A percentile compares a stretch with the other conserved stretches of the same genome.
phyloP scores from a whole-genome alignment of 2,888 invertebrate genomes.

The Vannuccia rotundouncinata region DNA sequence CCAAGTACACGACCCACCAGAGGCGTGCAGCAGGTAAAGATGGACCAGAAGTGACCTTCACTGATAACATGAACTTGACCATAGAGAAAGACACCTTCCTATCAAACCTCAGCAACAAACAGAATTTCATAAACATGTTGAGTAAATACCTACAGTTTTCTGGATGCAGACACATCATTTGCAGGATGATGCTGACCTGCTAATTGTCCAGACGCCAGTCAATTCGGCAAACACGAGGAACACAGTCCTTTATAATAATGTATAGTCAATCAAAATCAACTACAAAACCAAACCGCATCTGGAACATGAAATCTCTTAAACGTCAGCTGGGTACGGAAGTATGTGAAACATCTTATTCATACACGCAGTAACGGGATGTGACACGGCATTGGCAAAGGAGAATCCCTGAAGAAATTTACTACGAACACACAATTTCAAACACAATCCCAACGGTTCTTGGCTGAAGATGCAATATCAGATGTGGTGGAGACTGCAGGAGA shows the following conservation, averaged over 20 bases:
- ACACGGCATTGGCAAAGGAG: too few relatives aligned
- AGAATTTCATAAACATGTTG: slow-evolving; percentile 42
- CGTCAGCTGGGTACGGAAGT: slow-evolving; percentile 38
- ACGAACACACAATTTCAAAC: too few relatives aligned
- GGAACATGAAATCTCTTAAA: slow-evolving; percentile 34
- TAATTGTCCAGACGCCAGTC: slow-evolving; percentile 43
- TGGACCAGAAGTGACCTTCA: slow-evolving; percentile 42
- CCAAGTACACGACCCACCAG: slow-evolving; percentile 25
- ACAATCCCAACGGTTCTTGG: too few relatives aligned
- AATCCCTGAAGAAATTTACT: too few relatives aligned
- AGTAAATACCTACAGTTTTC: slow-evolving; percentile 29
- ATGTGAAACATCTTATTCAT: slow-evolving; percentile 39
- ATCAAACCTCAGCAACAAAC: slow-evolving; percentile 43
- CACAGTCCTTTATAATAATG: slow-evolving; percentile 40
- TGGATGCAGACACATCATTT: slow-evolving; percentile 41
- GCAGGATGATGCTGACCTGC: slow-evolving; percentile 43
- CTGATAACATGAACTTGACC: slow-evolving; percentile 39
- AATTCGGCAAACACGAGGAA: slow-evolving; percentile 18
- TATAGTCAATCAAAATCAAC: slow-evolving; percentile 9
- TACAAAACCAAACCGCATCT: slow-evolving; percentile 16
- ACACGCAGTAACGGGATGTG: slow-evolving; percentile 43
- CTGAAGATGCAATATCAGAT: too few relatives aligned
- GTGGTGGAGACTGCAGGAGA: too few relatives aligned
- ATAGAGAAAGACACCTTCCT: slow-evolving; percentile 43
- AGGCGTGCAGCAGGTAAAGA: slow-evolving; percentile 32